Percentiles rank a stretch among this genome's conserved stretches.
Evolutionary conservation across 2,888 invertebrate genomes (phyloP).

Genomic region (Deilephila elpenor): DNA sequence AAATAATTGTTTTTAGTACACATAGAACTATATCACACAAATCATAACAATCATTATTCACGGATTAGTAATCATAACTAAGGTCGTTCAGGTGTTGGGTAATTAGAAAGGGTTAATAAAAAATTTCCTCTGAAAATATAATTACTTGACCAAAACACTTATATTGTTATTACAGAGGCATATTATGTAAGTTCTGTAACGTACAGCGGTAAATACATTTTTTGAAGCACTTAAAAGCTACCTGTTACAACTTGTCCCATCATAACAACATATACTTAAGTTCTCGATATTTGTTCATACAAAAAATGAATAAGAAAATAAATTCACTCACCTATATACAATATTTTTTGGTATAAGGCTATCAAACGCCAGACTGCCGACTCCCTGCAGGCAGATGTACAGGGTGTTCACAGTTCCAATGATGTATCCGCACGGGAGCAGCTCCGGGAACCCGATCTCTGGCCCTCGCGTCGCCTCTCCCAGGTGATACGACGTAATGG

Average conservation of each 20-base stretch:
- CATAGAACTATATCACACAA: neutral
- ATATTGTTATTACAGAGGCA: too few relatives aligned
- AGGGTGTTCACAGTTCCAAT: constrained; percentile 94
- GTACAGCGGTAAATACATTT: too few relatives aligned
- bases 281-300: too few relatives aligned
- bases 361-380: constrained; percentile 95
- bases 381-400: constrained; percentile 95
- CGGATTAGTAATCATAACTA: neutral
- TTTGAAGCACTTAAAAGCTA: too few relatives aligned
- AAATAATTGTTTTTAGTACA: neutral
- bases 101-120: neutral
- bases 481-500: constrained; percentile 96
- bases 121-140: too few relatives aligned
- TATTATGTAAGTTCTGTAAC: too few relatives aligned
- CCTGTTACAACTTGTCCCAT: too few relatives aligned
- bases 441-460: constrained; percentile 93
- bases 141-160: too few relatives aligned
- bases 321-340: constrained; percentile 89
- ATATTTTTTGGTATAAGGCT: constrained; percentile 98
- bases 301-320: neutral
- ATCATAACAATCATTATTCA: neutral
- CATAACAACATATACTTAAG: too few relatives aligned
- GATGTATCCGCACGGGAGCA: constrained; percentile 96
- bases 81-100: neutral
- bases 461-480: constrained; percentile 94